Evolutionary conservation across 2,888 invertebrate species (phyloP).

Genomic region (Apotomis betuletana): DNA sequence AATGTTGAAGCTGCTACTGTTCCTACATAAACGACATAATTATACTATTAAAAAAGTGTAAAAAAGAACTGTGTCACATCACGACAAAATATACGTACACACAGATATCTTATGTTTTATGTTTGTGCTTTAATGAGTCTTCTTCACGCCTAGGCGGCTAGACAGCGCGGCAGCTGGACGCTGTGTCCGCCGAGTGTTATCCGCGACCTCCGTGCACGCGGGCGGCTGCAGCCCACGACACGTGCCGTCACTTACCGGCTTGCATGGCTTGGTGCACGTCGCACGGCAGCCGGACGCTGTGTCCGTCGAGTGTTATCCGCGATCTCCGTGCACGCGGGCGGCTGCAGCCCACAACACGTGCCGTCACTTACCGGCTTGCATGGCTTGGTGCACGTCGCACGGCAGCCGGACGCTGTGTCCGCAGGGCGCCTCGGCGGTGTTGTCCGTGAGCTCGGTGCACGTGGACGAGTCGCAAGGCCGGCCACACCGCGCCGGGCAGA

Average conservation of each 20-base stretch:
- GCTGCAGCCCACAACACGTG: conserved; percentile 71
- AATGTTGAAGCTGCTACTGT: conserved; percentile 47
- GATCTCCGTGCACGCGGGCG: conserved; percentile 54
- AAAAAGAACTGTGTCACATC: too few species aligned
- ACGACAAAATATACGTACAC: too few species aligned
- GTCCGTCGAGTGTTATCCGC: too few species aligned
- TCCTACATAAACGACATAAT: not conserved
- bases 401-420: conserved; percentile 75
- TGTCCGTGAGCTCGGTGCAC: conserved; percentile 61
- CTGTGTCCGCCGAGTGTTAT: conserved; percentile 70
- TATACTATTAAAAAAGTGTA: too few species aligned
- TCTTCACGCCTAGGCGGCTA: conserved; percentile 3
- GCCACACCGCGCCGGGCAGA: conserved; percentile 69
- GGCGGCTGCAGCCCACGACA: too few species aligned
- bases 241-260: conserved; percentile 12
- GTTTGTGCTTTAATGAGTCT: too few species aligned
- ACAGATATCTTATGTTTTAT: too few species aligned
- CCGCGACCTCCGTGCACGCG: conserved; percentile 60
- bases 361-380: conserved; percentile 57
- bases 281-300: conserved; percentile 65
- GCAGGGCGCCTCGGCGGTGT: conserved; percentile 66
- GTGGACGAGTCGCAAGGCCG: conserved; percentile 59
- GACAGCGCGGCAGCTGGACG: conserved; percentile 66
- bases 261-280: conserved; percentile 44
- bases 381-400: conserved; percentile 55